Percentiles rank a stretch among this genome's conserved stretches.
Conservation (phyloP, 2,797 vertebrate genomes). For the Falco berigora region DNA sequence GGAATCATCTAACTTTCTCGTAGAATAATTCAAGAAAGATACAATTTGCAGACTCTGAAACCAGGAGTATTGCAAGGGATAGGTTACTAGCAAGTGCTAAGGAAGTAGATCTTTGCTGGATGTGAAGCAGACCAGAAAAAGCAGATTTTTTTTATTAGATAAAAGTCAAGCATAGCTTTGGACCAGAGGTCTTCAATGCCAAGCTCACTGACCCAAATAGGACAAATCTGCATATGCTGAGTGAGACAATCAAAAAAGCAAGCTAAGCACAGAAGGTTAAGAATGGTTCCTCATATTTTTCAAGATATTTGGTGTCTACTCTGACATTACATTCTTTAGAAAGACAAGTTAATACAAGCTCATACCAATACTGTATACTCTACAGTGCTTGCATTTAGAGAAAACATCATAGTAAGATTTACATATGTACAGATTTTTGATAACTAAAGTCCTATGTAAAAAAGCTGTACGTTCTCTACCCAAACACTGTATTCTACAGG, state of each 20-base stretch:
- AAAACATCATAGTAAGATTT: neutral
- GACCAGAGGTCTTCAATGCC: neutral
- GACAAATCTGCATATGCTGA: neutral
- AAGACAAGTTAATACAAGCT: neutral
- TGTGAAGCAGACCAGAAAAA: neutral
- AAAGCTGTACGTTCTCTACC: neutral
- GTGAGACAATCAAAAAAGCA: neutral
- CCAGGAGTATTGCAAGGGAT: neutral
- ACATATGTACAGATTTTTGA: neutral
- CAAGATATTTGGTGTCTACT: neutral
- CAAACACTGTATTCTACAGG: neutral
- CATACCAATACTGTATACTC: fast-evolving
- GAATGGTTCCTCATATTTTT: neutral
- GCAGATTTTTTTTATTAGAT: neutral
- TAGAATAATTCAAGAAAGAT: neutral
- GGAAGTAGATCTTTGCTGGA: neutral
- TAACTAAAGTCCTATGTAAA: neutral
- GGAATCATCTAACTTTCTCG: neutral
- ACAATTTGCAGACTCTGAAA: neutral
- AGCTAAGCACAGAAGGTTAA: neutral
- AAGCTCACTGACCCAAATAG: neutral
- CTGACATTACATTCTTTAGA: neutral
- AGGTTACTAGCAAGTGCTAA: neutral
- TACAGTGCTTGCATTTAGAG: neutral
- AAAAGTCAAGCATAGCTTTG: neutral